These are phyloP conservation scores for Eilema griseolum DNA, from an alignment of 2,888 invertebrate species.

Conservation along the genomic window DNA sequence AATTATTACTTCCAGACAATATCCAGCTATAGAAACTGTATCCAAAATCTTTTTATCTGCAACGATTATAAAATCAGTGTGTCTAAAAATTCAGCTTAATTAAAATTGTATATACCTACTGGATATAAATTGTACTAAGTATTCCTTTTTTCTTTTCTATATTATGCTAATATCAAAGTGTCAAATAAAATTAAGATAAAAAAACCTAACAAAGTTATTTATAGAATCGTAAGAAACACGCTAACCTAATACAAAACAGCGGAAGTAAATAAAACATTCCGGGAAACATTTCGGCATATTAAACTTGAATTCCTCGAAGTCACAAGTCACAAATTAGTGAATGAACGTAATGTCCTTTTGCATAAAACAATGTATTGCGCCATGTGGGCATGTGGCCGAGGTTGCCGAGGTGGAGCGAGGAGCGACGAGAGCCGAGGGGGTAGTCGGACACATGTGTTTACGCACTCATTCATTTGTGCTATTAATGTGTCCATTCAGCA, in stretches of 20 bases:
- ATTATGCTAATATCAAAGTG: not conserved
- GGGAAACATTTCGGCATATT: slow-evolving; percentile 63
- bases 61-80: no score
- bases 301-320: slow-evolving; percentile 77
- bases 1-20: no score
- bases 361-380: slow-evolving; percentile 78
- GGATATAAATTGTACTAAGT: no score
- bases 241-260: slow-evolving; percentile 36
- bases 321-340: slow-evolving; percentile 67
- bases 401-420: no score
- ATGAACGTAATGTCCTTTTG: slow-evolving; percentile 78
- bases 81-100: no score
- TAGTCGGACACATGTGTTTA: slow-evolving; percentile 79
- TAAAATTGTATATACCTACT: no score
- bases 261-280: slow-evolving; percentile 55
- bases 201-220: slow-evolving; percentile 11
- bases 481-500: slow-evolving; percentile 84
- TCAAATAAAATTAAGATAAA: not conserved
- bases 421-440: slow-evolving; percentile 66
- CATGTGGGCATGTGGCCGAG: slow-evolving; percentile 62
- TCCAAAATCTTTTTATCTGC: no score
- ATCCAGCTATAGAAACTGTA: no score
- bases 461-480: slow-evolving; percentile 83
- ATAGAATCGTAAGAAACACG: slow-evolving; percentile 14
- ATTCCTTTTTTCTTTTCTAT: not conserved